These are phyloP conservation scores for Seira sanloemensis DNA, from an alignment of 2,888 invertebrate species.

Conservation along the genomic window DNA sequence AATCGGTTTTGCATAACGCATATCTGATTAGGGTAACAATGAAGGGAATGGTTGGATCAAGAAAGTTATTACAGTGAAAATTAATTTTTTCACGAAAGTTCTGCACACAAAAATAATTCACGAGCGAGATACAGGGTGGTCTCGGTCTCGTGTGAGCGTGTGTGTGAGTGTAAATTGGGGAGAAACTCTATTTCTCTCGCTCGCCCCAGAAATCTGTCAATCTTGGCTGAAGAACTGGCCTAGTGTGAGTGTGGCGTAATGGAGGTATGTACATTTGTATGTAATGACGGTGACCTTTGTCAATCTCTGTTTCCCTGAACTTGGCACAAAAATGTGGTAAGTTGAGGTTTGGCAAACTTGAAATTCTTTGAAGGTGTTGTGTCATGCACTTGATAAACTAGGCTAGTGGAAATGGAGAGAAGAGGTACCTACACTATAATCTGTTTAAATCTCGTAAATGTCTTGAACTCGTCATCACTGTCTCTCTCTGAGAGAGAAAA, in stretches of 20 bases:
- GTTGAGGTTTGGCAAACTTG: background rate
- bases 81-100: too few species aligned
- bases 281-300: constrained; percentile 34
- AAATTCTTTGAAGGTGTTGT: background rate
- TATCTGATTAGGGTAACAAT: too few species aligned
- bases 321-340: background rate
- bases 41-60: too few species aligned
- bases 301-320: constrained; percentile 26
- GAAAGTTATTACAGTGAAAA: too few species aligned
- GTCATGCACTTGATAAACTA: background rate
- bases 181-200: too few species aligned
- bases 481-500: background rate
- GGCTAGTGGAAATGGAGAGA: background rate
- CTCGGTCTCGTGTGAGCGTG: too few species aligned
- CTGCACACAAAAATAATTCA: too few species aligned
- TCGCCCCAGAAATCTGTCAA: background rate
- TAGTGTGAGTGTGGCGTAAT: background rate
- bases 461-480: constrained; percentile 8
- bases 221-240: background rate
- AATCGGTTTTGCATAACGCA: too few species aligned
- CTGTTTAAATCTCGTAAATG: background rate
- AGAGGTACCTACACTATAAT: too few species aligned
- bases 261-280: too few species aligned
- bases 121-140: too few species aligned
- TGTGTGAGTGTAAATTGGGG: too few species aligned